These are phyloP conservation scores for Oplegnathus fasciatus DNA, from an alignment of 2,113 vertebrate species.

Conservation along the genomic window DNA sequence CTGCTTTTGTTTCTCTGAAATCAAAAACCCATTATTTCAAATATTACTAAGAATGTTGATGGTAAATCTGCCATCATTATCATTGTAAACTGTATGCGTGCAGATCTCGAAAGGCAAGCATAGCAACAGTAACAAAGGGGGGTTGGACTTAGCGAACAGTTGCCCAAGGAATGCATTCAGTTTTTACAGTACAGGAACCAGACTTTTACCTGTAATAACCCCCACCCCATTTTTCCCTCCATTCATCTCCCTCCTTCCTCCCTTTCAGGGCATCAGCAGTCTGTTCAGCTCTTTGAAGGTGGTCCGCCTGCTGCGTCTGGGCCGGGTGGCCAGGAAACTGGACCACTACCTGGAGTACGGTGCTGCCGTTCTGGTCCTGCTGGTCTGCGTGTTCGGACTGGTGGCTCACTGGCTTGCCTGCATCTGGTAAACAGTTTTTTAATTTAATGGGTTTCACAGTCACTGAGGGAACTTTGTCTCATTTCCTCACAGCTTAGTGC, in stretches of 20 bases:
- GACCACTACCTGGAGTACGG: constrained; percentile 98
- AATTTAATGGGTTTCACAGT: not conserved
- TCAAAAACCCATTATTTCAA: too few species aligned
- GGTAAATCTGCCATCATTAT: too few species aligned
- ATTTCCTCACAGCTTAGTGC: not conserved
- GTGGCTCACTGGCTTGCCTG: constrained; percentile 99
- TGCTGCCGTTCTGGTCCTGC: constrained; percentile 93
- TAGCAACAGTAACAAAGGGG: too few species aligned
- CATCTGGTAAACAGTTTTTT: constrained; percentile 87
- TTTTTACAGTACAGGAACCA: not conserved
- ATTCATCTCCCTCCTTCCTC: not conserved
- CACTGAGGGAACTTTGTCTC: not conserved
- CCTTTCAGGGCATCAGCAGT: constrained; percentile 93
- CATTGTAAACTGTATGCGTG: not conserved
- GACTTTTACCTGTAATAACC: not conserved
- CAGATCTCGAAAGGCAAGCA: not conserved
- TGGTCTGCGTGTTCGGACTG: constrained; percentile 97
- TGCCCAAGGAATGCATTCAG: not conserved
- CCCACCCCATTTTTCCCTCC: too few species aligned
- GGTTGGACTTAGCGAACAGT: too few species aligned
- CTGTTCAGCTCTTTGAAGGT: constrained; percentile 98
- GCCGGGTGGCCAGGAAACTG: constrained; percentile 95
- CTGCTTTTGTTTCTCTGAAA: too few species aligned
- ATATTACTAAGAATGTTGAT: too few species aligned
- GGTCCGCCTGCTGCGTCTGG: constrained; percentile 93